phyloP scores from a whole-genome alignment of 2,797 vertebrate genomes.

The Nyctibius grandis region DNA sequence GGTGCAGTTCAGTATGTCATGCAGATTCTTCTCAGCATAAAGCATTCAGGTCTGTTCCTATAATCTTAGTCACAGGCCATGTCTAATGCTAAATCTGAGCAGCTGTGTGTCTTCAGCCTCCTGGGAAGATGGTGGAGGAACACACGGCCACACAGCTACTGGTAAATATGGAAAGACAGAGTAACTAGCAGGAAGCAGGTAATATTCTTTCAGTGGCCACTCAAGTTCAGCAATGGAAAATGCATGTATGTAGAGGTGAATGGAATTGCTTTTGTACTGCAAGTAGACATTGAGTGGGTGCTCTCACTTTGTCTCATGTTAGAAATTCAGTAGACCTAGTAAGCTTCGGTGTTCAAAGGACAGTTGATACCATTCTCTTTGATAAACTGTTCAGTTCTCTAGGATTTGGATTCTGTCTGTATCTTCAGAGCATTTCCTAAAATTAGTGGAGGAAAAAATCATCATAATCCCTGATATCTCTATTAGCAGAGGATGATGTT shows the following conservation, averaged over 20 bases:
- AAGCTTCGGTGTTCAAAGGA: background rate
- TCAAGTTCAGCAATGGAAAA: constrained; percentile 7
- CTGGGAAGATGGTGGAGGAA: background rate
- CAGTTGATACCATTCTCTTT: background rate
- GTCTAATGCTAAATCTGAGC: background rate
- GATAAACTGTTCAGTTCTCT: background rate
- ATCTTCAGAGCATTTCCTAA: background rate
- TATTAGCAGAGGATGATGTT: background rate
- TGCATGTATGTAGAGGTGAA: background rate
- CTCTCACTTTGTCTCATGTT: background rate
- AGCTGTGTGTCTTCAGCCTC: background rate
- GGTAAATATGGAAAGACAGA: background rate
- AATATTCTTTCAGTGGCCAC: background rate
- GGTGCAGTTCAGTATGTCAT: background rate
- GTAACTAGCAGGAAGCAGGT: background rate
- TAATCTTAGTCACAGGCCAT: background rate
- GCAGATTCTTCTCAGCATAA: background rate
- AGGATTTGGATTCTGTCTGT: background rate
- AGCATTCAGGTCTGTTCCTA: background rate
- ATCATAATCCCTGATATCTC: background rate
- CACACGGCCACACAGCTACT: background rate
- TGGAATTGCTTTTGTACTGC: background rate
- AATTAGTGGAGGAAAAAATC: background rate
- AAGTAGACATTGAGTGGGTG: background rate
- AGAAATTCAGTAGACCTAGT: background rate